phyloP scores from a whole-genome alignment of 2,113 vertebrate genomes.

The Noturus placidus region DNA sequence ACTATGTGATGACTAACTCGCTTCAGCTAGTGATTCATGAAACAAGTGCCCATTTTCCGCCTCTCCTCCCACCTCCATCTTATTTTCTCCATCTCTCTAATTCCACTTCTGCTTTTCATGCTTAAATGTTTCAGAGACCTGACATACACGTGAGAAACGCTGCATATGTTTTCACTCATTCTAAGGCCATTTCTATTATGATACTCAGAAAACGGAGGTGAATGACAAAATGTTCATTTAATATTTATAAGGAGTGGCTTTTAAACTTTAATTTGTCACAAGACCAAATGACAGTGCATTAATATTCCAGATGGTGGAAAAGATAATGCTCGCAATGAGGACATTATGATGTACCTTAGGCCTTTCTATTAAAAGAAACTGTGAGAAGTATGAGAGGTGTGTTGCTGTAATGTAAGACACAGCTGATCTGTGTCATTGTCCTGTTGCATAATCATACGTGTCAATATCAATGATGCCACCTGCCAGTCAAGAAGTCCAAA shows the following conservation, averaged over 20 bases:
- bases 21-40: slow-evolving; percentile 51
- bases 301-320: background rate
- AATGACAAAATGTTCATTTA: background rate
- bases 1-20: slow-evolving; percentile 54
- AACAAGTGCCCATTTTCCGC: slow-evolving; percentile 31
- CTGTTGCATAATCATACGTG: background rate
- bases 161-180: background rate
- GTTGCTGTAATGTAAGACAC: background rate
- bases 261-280: slow-evolving; percentile 3
- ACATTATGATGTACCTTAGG: background rate
- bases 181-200: background rate
- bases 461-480: background rate
- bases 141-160: slow-evolving; percentile 11
- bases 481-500: background rate
- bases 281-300: background rate
- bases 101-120: slow-evolving; percentile 7
- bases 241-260: slow-evolving; percentile 16
- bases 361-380: background rate
- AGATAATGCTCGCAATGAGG: background rate
- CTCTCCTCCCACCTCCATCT: slow-evolving; percentile 42
- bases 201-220: background rate
- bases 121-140: slow-evolving; percentile 16
- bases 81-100: slow-evolving; percentile 46
- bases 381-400: background rate
- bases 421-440: background rate